phyloP scores from a whole-genome alignment of 2,888 invertebrate species.

The Corythucha ciliata region DNA sequence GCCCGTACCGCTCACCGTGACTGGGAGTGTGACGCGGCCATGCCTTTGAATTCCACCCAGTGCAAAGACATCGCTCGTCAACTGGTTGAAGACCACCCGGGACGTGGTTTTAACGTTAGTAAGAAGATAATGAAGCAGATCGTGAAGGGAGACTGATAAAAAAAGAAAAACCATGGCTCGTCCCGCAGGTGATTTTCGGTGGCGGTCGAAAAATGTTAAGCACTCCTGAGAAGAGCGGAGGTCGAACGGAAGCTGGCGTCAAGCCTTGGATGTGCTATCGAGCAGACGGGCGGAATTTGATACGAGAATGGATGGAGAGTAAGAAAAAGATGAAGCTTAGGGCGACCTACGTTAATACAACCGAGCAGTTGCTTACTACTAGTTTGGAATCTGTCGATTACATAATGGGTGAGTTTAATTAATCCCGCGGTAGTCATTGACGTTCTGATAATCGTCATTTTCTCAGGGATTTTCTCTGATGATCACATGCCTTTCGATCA shows the following conservation, averaged over 20 bases:
- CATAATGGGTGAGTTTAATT: constrained; percentile 64
- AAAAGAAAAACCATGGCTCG: too few relatives aligned
- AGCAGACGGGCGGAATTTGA: constrained; percentile 64
- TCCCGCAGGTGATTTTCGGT: constrained; percentile 79
- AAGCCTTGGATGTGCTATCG: too few relatives aligned
- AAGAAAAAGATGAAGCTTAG: constrained; percentile 48
- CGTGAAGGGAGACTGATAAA: too few relatives aligned
- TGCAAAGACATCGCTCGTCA: constrained; percentile 82
- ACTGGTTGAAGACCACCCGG: constrained; percentile 67
- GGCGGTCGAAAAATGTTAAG: constrained; percentile 66
- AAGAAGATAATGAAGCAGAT: too few relatives aligned
- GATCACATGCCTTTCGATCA: constrained; percentile 67
- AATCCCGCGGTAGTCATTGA: too few relatives aligned
- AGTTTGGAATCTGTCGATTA: constrained; percentile 58
- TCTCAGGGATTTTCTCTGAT: constrained; percentile 65
- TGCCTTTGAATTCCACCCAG: constrained; percentile 48
- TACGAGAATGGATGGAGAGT: constrained; percentile 59
- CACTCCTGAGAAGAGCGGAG: constrained; percentile 48
- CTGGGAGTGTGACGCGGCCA: constrained; percentile 71
- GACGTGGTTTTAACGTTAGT: constrained; percentile 60
- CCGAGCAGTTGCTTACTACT: constrained; percentile 52
- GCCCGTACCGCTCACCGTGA: constrained; percentile 62
- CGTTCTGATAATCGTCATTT: too few relatives aligned
- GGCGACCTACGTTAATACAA: constrained; percentile 57
- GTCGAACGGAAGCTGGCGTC: too few relatives aligned